Conservation (phyloP, 2,797 vertebrate species). For the Distichodus sexfasciatus region DNA sequence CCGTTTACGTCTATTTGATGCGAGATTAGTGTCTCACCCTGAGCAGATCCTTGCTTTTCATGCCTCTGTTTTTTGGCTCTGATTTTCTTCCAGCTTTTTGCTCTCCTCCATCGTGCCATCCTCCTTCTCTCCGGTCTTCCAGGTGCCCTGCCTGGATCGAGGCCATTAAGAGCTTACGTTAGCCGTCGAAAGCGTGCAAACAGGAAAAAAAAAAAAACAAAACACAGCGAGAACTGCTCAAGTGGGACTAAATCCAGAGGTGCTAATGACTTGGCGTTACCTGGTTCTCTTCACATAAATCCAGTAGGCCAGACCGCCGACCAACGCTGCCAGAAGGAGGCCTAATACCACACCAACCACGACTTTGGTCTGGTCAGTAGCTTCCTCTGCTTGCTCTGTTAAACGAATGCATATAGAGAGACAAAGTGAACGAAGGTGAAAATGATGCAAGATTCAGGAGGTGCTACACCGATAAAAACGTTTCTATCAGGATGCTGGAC, state of each 20-base stretch:
- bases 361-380: conserved; percentile 81
- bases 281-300: conserved; percentile 92
- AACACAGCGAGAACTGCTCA: background rate
- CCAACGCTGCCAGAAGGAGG: conserved; percentile 81
- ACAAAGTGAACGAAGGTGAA: too few relatives aligned
- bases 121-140: conserved; percentile 89
- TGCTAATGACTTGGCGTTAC: conserved; percentile 68
- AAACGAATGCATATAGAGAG: too few relatives aligned
- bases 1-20: too few relatives aligned
- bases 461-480: too few relatives aligned
- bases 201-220: background rate
- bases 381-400: conserved; percentile 60
- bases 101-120: conserved; percentile 93
- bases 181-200: background rate
- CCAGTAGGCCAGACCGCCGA: conserved; percentile 85
- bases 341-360: conserved; percentile 90
- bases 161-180: background rate
- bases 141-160: conserved; percentile 75
- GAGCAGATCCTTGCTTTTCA: conserved; percentile 69
- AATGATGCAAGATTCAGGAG: too few relatives aligned
- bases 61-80: conserved; percentile 93
- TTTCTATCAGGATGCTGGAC: conserved; percentile 74
- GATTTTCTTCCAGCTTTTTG: conserved; percentile 89
- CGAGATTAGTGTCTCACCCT: conserved; percentile 68
- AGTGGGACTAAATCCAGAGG: background rate